These are phyloP conservation scores for Parelbella ahira DNA, from an alignment of 2,888 invertebrate species.

Conservation along the genomic window DNA sequence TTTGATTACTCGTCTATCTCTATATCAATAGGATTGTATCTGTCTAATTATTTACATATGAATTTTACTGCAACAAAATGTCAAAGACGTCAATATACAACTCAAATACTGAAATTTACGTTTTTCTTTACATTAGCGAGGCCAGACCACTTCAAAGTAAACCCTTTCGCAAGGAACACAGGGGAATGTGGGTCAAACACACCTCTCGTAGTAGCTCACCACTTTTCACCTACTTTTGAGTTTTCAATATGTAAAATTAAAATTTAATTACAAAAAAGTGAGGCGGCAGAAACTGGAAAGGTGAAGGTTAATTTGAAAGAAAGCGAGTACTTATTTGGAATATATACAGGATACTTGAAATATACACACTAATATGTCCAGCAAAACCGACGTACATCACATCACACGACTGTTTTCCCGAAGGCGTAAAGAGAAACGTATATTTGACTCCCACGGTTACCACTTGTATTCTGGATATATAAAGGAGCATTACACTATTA, in stretches of 20 bases:
- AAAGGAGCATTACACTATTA: too few species aligned
- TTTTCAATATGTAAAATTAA: constrained; percentile 17
- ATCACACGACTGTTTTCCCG: too few species aligned
- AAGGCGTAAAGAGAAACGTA: too few species aligned
- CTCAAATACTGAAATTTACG: background rate
- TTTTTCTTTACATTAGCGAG: constrained; percentile 3
- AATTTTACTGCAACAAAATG: background rate
- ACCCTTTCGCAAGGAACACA: constrained; percentile 5
- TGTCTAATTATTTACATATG: too few species aligned
- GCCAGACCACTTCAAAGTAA: constrained; percentile 15
- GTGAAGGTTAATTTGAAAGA: constrained; percentile 2
- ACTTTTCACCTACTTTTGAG: constrained; percentile 8
- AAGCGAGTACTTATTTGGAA: too few species aligned
- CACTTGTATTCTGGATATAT: too few species aligned
- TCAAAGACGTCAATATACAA: background rate
- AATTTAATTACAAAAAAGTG: constrained; percentile 7
- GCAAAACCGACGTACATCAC: too few species aligned
- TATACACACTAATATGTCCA: too few species aligned
- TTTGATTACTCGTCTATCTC: too few species aligned
- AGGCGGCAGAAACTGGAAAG: background rate
- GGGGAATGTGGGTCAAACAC: constrained; percentile 15
- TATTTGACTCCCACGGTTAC: too few species aligned
- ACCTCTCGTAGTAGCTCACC: constrained; percentile 4
- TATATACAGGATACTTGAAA: too few species aligned
- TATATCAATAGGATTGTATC: too few species aligned